phyloP scores from a whole-genome alignment of 2,888 invertebrate species.

The Craniophora ligustri region DNA sequence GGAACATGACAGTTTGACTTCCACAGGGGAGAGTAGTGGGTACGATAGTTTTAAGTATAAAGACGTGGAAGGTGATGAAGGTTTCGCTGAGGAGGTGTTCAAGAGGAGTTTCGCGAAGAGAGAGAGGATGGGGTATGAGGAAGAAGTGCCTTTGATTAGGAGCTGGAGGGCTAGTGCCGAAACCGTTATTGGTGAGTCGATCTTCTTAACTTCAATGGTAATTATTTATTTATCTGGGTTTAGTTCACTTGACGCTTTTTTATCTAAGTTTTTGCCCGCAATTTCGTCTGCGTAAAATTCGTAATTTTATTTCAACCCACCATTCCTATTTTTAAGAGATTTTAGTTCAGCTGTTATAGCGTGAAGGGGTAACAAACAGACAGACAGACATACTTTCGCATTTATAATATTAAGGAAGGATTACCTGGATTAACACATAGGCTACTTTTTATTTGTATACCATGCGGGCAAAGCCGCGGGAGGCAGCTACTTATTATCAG shows the following conservation, averaged over 20 bases:
- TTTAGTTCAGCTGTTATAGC: too few species aligned
- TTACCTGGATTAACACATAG: too few species aligned
- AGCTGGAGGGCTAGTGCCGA: constrained; percentile 80
- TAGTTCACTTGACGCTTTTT: neutral
- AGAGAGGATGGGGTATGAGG: constrained; percentile 70
- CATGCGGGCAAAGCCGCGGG: too few species aligned
- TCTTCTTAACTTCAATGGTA: neutral
- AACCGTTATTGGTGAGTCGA: constrained; percentile 77
- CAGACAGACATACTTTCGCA: too few species aligned
- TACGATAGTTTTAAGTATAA: constrained; percentile 90
- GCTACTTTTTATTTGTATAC: too few species aligned
- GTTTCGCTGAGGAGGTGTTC: constrained; percentile 80
- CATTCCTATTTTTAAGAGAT: too few species aligned
- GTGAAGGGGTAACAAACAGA: too few species aligned
- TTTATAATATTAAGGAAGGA: too few species aligned
- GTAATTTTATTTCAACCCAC: too few species aligned
- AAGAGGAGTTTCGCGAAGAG: constrained; percentile 80
- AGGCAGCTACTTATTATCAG: too few species aligned
- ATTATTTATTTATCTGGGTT: neutral
- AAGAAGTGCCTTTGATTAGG: constrained; percentile 67
- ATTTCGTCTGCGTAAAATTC: too few species aligned
- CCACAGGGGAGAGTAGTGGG: constrained; percentile 92
- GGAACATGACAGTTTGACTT: constrained; percentile 84
- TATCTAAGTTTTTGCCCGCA: too few species aligned
- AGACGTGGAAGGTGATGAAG: constrained; percentile 86